These are phyloP conservation scores for Spicauda simplicius DNA, from an alignment of 2,888 invertebrate genomes.

Conservation along the genomic window DNA sequence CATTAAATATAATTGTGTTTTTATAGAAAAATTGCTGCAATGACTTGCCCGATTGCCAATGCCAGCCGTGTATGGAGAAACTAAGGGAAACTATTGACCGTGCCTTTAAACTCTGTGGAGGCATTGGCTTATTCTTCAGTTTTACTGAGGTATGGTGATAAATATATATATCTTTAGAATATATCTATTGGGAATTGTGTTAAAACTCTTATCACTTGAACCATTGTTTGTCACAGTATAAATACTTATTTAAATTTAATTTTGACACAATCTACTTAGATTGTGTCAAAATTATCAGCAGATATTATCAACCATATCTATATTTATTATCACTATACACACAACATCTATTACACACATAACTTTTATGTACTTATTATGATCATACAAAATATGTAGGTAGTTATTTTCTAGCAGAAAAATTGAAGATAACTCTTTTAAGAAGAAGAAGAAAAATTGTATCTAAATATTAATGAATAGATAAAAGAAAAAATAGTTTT, in stretches of 20 bases:
- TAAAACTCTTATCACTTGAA: constrained; percentile 17
- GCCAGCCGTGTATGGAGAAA: constrained; percentile 89
- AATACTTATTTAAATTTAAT: no score
- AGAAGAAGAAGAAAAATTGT: no score
- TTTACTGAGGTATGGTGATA: constrained; percentile 94
- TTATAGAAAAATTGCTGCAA: constrained; percentile 85
- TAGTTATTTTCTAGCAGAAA: no score
- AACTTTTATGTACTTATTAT: neutral
- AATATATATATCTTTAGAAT: neutral
- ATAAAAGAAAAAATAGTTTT: no score
- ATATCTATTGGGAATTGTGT: constrained; percentile 5
- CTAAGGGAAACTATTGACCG: constrained; percentile 92
- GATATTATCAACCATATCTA: constrained; percentile 7
- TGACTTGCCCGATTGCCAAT: constrained; percentile 78
- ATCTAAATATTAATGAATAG: no score
- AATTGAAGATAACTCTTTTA: no score
- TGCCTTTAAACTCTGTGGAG: constrained; percentile 95
- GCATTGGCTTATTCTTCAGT: constrained; percentile 97
- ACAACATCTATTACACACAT: neutral
- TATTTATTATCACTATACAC: neutral
- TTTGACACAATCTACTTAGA: no score
- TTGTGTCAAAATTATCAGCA: constrained; percentile 29
- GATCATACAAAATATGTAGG: neutral
- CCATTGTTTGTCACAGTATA: neutral
- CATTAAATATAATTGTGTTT: neutral